Conservation (phyloP, 2,888 invertebrate genomes). For the Labia minor region DNA sequence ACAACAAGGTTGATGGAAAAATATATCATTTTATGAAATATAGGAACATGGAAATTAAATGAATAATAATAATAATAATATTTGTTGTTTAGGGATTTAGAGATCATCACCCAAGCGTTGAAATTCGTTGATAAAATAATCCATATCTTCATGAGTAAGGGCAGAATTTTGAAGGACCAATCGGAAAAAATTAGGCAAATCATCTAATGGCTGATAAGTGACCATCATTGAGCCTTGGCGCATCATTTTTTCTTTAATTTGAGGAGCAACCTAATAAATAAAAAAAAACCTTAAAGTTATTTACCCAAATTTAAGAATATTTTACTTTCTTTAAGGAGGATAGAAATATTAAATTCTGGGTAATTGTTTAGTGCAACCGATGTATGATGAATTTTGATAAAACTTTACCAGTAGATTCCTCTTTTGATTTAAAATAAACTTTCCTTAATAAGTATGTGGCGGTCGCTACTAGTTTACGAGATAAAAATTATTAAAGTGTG, state of each 20-base stretch:
- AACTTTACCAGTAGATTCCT: no score
- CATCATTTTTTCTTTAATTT: constrained; percentile 91
- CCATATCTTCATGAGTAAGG: constrained; percentile 70
- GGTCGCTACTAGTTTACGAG: no score
- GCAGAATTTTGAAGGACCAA: constrained; percentile 87
- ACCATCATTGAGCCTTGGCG: constrained; percentile 91
- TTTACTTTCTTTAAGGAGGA: background rate
- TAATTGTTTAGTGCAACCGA: no score
- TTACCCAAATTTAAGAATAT: background rate
- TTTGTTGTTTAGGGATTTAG: no score
- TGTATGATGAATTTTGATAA: no score
- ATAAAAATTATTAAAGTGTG: no score
- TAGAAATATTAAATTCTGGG: background rate
- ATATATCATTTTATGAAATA: no score
- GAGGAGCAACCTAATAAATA: constrained; percentile 65
- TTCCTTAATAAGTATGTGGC: no score
- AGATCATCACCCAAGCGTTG: constrained; percentile 69
- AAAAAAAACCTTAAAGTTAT: constrained; percentile 16
- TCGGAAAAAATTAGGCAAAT: constrained; percentile 87
- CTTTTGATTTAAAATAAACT: no score
- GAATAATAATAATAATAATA: no score
- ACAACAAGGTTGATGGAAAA: no score
- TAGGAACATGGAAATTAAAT: no score
- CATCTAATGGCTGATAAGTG: constrained; percentile 82
- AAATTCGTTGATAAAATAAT: constrained; percentile 77